Evolutionary conservation across 64 coral and sea anemone species (phyloP).

Genomic region (Montipora sp.): DNA sequence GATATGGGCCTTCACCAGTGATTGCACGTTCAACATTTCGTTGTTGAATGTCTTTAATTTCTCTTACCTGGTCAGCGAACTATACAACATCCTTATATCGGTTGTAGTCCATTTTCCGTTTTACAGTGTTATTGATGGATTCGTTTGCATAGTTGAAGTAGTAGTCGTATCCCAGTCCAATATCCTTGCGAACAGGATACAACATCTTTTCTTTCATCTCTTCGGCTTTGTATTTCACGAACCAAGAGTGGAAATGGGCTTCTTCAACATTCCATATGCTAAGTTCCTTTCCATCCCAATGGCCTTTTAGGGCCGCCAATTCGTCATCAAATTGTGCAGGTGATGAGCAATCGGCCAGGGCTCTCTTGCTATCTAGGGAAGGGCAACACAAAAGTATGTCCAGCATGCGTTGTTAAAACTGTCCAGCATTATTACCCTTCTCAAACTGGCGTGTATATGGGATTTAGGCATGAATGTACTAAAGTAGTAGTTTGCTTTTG

Average conservation of each 20-base stretch:
- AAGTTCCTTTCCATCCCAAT: constrained; percentile 22
- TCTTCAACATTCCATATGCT: constrained; percentile 35
- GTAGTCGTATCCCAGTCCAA: constrained; percentile 35
- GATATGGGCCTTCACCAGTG: neutral
- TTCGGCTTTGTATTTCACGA: constrained; percentile 27
- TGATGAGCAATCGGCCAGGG: constrained; percentile 33
- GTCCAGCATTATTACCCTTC: no score
- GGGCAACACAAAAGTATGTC: no score
- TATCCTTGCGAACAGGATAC: constrained; percentile 13
- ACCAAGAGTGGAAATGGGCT: constrained; percentile 44
- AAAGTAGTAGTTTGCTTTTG: no score
- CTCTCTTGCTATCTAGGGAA: neutral
- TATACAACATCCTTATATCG: neutral
- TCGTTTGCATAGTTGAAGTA: constrained; percentile 59
- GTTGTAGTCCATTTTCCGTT: neutral
- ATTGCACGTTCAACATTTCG: constrained; percentile 7
- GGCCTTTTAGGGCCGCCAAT: neutral
- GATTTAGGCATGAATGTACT: no score
- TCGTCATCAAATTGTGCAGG: constrained; percentile 14
- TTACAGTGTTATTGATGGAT: constrained; percentile 33
- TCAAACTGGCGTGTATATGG: no score
- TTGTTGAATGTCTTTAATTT: constrained; percentile 17
- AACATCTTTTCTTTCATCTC: constrained; percentile 56
- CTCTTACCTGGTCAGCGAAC: neutral
- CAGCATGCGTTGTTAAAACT: no score